A percentile compares a stretch with the other conserved stretches of the same genome.
Conservation (phyloP, 2,113 vertebrate genomes). For the Chionis minor region DNA sequence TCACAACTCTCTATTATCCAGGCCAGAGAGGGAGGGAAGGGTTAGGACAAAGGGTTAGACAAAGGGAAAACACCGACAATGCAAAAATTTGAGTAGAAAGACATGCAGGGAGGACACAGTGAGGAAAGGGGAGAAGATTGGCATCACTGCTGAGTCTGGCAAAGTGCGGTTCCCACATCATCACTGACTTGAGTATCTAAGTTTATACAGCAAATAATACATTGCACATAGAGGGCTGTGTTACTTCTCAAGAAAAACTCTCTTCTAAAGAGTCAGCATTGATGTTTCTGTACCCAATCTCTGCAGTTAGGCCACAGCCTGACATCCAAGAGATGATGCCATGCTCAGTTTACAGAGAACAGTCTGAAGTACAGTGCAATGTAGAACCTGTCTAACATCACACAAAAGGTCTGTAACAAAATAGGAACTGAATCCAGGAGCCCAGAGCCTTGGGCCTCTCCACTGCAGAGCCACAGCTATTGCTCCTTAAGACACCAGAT, state of each 20-base stretch:
- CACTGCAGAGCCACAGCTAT: no score
- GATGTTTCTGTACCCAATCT: not conserved
- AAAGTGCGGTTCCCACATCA: rapidly evolving
- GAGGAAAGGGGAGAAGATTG: not conserved
- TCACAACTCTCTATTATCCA: not conserved
- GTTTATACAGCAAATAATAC: not conserved
- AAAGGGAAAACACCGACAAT: not conserved
- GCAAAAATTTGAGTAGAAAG: not conserved
- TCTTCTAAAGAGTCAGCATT: rapidly evolving
- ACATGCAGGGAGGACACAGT: not conserved
- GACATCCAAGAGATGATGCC: not conserved
- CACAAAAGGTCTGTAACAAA: not conserved
- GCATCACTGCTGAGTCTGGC: not conserved
- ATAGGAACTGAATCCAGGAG: not conserved
- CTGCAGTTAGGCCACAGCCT: not conserved
- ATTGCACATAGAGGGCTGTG: not conserved
- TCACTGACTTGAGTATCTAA: no score
- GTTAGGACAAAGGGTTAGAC: not conserved
- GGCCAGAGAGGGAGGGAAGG: not conserved
- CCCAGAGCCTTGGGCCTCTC: no score
- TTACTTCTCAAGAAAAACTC: not conserved
- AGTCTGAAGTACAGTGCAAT: not conserved
- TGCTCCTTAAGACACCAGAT: not conserved
- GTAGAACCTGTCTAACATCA: not conserved
- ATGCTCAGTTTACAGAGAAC: not conserved